phyloP scores from a whole-genome alignment of 2,888 invertebrate genomes.

The Acanthosepion lycidas region DNA sequence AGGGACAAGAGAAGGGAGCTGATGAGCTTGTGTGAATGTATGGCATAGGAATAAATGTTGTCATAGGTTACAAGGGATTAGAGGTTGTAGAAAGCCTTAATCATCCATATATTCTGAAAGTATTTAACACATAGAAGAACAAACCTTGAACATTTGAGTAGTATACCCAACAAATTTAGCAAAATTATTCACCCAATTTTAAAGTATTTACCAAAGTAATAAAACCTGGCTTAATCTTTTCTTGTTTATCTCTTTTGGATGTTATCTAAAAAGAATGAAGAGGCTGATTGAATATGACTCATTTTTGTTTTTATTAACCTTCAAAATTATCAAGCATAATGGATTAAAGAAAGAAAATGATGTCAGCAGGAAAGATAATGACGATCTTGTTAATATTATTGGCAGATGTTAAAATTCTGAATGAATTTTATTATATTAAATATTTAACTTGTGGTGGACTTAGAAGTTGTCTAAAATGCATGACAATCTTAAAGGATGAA shows the following conservation, averaged over 20 bases:
- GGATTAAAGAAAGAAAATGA: not conserved
- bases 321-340: not conserved
- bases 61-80: too few species aligned
- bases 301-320: not conserved
- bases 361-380: not conserved
- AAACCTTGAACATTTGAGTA: too few species aligned
- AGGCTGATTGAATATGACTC: not conserved
- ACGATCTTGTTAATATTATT: not conserved
- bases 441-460: too few species aligned
- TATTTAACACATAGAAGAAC: too few species aligned
- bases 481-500: not conserved
- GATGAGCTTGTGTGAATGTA: too few species aligned
- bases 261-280: not conserved
- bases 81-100: too few species aligned
- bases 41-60: too few species aligned
- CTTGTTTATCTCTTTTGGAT: not conserved
- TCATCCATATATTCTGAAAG: too few species aligned
- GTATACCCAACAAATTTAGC: too few species aligned
- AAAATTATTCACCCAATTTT: not conserved
- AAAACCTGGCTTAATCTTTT: not conserved
- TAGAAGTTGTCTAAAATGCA: too few species aligned
- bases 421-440: not conserved
- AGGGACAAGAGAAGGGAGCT: too few species aligned
- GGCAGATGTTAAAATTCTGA: not conserved
- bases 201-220: not conserved